These are phyloP conservation scores for Aspidiotus destructor DNA, from an alignment of 2,888 invertebrate genomes.

Conservation along the genomic window DNA sequence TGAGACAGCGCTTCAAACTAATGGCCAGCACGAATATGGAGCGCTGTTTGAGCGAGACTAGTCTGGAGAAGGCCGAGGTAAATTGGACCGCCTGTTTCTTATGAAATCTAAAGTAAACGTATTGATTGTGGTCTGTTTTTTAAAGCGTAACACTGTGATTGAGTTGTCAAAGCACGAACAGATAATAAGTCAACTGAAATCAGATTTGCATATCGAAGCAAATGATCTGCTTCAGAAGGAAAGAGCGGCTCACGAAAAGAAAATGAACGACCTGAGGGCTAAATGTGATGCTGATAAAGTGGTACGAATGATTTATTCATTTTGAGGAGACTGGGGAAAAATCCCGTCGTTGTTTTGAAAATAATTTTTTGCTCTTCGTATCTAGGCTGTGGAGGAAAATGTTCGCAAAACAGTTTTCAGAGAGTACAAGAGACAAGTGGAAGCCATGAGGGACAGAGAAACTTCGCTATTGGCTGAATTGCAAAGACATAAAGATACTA, in stretches of 20 bases:
- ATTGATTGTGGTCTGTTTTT: constrained; percentile 20
- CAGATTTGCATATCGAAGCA: constrained; percentile 54
- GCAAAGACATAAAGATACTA: constrained; percentile 38
- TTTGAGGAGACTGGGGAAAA: too few species aligned
- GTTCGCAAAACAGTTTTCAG: constrained; percentile 54
- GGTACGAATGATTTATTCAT: neutral
- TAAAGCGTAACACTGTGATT: constrained; percentile 51
- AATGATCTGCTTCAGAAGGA: constrained; percentile 47
- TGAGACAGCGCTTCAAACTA: constrained; percentile 46
- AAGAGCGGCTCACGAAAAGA: constrained; percentile 41
- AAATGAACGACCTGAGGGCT: neutral
- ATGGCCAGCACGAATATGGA: constrained; percentile 65
- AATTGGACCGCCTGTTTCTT: neutral
- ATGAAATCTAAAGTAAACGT: neutral
- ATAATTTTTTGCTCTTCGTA: neutral
- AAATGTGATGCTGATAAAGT: neutral
- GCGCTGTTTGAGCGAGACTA: constrained; percentile 62
- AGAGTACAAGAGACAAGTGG: constrained; percentile 63
- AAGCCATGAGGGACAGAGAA: constrained; percentile 55
- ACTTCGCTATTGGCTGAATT: constrained; percentile 53
- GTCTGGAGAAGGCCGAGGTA: constrained; percentile 63
- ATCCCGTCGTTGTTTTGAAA: too few species aligned
- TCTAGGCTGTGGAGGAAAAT: constrained; percentile 49
- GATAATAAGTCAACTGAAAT: constrained; percentile 57
- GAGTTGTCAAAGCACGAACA: constrained; percentile 56